Evolutionary conservation across 2,113 vertebrate species (phyloP).

Genomic region (Columba janthina): DNA sequence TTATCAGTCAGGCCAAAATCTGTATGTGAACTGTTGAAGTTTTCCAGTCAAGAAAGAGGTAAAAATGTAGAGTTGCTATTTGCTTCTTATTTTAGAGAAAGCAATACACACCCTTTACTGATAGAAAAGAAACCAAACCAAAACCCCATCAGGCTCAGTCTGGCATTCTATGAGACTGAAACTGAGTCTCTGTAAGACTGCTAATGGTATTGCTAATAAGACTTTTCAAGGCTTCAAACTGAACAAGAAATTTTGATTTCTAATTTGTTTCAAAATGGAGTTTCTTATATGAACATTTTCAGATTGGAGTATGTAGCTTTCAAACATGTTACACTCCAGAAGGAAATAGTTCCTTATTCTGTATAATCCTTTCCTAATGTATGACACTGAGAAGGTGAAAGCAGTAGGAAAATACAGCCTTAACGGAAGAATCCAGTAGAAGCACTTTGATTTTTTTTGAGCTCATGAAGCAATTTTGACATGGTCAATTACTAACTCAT

Average conservation of each 20-base stretch:
- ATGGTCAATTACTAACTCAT: not conserved
- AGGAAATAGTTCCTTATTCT: not conserved
- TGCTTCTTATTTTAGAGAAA: not conserved
- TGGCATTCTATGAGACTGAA: not conserved
- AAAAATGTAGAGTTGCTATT: not conserved
- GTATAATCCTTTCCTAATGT: not conserved
- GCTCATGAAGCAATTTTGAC: not conserved
- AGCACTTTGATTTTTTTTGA: not conserved
- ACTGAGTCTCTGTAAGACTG: not conserved
- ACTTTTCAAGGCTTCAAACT: not conserved
- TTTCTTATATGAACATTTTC: not conserved
- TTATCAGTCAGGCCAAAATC: not conserved
- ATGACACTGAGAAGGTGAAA: not conserved
- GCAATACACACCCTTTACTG: not conserved
- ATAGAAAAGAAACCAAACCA: not conserved
- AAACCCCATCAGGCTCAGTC: not conserved
- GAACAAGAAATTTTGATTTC: not conserved
- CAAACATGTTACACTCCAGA: not conserved
- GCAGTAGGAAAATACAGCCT: not conserved
- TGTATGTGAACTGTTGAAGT: not conserved
- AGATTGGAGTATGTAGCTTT: not conserved
- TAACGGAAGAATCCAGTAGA: not conserved
- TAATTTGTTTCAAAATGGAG: not conserved
- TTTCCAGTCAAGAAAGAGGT: not conserved
- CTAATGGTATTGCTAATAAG: not conserved